Base-by-base conservation (phyloP, 2,888 invertebrate species). In the Gerris lacustris region DNA sequence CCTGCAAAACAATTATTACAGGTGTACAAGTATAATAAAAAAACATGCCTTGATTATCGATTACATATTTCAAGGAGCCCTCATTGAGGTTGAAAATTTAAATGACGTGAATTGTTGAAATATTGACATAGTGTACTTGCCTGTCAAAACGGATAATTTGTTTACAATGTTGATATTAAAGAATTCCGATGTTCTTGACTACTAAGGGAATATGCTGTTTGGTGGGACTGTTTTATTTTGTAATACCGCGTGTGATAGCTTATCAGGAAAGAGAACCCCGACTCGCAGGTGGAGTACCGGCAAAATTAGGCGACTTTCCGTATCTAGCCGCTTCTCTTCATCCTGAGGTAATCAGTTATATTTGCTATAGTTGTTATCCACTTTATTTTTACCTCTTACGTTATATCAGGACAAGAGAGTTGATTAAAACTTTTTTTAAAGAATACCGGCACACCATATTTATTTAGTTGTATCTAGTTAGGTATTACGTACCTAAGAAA, bases 311-410 rank as follows among this genome's bases (percentile, higher is more conserved):
- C 15, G 72, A 74, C 55, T 73, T 74, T 55, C 74, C 74, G 2
- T 74, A 73, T 63, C 68, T 74, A 62, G 69, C 69, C 2, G 74
- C 73, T 15, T 72, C 72, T 6, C 67, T 74, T n/a, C 74, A 74
- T 66, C 74, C 74, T 15, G 73, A 74, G 63, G 73, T 73, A 70
- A 68, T 11, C 4, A 31, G 2, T 31, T 31, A 31, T 1, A 31
- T 62, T 17, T 31, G 11, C 6, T 7, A 5, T 67, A 17, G 6
- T 6, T 64, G 7, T n/a, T 45, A 15, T 63, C 9, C n/a, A n/a
- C 6, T 5, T 11, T 5, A 5, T 11, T 43, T n/a, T 1, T 6
- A 6, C 6, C 0, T 43, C 11, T 2, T 63, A 11, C 9, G 47
- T 6, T 11, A 69, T 17, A 47, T 6, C 31, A 31, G 31, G 31